phyloP scores from a whole-genome alignment of 2,797 vertebrate genomes.

The Sebastiscus albofasciatus region DNA sequence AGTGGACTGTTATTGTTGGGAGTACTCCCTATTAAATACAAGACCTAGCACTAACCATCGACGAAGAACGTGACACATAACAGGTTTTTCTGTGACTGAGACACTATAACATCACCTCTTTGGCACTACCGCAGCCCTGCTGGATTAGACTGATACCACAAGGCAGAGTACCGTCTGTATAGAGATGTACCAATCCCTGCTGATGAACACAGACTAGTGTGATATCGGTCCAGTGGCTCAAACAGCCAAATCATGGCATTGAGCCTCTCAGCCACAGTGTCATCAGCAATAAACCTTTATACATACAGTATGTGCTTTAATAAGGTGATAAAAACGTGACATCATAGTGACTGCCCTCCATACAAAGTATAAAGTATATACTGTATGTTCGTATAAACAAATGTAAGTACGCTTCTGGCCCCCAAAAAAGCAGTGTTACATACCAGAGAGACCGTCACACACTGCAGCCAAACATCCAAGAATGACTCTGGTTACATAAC shows the following conservation, averaged over 20 bases:
- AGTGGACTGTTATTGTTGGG: neutral
- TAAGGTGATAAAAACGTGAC: neutral
- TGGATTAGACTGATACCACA: conserved; percentile 1
- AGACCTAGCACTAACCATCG: neutral
- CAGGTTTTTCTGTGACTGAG: neutral
- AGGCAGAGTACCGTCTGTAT: neutral
- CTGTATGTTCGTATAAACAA: neutral
- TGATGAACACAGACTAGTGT: conserved; percentile 9
- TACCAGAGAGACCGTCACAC: neutral
- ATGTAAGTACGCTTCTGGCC: neutral
- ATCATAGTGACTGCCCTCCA: neutral
- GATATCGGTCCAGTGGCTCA: neutral
- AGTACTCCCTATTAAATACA: neutral
- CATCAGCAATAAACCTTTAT: neutral
- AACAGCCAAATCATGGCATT: neutral
- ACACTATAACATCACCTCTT: neutral
- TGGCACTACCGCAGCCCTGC: neutral
- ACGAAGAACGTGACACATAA: neutral
- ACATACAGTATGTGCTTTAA: neutral
- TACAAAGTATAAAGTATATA: neutral
- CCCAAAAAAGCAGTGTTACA: neutral
- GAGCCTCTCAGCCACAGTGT: neutral
- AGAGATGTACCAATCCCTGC: conserved; percentile 4
- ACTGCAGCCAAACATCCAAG: neutral
- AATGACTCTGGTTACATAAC: neutral